Base-by-base conservation (phyloP, 2,797 vertebrate genomes). In the Enteromius treurensis region DNA sequence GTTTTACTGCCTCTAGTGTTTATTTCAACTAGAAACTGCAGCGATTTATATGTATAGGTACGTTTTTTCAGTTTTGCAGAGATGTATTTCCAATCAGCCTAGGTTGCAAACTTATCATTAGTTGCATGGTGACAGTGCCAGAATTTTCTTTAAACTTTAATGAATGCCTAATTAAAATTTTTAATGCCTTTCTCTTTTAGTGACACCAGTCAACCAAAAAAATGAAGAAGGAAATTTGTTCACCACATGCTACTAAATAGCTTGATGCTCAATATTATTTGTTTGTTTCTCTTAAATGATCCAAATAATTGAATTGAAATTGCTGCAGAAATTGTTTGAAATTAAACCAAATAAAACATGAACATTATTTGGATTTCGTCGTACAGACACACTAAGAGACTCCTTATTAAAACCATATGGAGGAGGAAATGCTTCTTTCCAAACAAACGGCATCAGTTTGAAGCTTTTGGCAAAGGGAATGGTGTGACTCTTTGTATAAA, bases 381-480 rank as follows among this genome's bases (percentile, higher is more conserved):
- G 65, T 29, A 75, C 80, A 53, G 58, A 73, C 55, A 62, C 55
- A 76, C 32, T 73, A 19, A 37, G 8, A 74, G 7, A 51, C 15
- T 75, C 26, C 10, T 80, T 74, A 82, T 82, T 67, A 67, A 75
- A 82, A 42, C 71, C 80, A 82, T 13, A 75, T 65, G 70, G 60
- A 53, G 68, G 68, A 81, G 70, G 71, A 82, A 75, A 75, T 67
- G 32, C 71, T 67, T 76, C 32, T 29, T 71, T 51, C 21, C 64
- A 76, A 82, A 82, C 53, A 71, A 70, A 45, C 5, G 23, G 9
- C 34, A 65, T 51, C 49, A 45, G 49, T 37, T 80, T 26, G 42
- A 37, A 40, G n/a, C 37, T 65, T 77, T 70, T 77, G 71, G 73
- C 34, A 65, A 11, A 32, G 29, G 4, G 26, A 71, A 79, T 1